Percentiles rank a stretch among this genome's conserved stretches.
Conservation (phyloP, 2,888 invertebrate genomes). For the Rhingia campestris region DNA sequence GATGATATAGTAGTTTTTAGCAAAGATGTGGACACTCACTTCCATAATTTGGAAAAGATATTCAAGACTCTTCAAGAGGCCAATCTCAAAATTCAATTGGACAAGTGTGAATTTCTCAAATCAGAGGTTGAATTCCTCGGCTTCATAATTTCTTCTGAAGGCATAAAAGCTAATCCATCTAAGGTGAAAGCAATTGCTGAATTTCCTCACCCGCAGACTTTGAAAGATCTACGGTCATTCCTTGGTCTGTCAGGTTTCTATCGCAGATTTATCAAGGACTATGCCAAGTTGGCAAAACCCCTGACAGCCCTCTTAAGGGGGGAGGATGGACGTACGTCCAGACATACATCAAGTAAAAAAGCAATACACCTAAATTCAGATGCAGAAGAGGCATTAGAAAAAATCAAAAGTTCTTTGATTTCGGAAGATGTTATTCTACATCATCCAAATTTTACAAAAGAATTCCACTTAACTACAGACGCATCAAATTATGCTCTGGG, state of each 20-base stretch:
- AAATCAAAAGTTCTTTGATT: constrained; percentile 13
- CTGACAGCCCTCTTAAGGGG: no score
- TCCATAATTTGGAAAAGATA: constrained; percentile 31
- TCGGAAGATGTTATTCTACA: constrained; percentile 20
- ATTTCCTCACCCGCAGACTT: constrained; percentile 10
- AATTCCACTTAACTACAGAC: constrained; percentile 75
- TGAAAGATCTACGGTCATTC: constrained; percentile 29
- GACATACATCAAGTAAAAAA: constrained; percentile 8
- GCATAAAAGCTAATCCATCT: background rate
- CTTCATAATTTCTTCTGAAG: constrained; percentile 11
- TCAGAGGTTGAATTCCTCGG: constrained; percentile 33
- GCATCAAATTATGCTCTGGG: constrained; percentile 55
- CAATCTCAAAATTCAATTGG: no score
- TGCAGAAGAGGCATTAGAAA: constrained; percentile 22
- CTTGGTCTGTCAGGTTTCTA: constrained; percentile 4
- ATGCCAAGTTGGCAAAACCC: no score
- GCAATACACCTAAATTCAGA: background rate
- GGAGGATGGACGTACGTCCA: background rate
- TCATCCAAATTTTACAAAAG: background rate
- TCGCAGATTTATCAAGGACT: no score
- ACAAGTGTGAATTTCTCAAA: no score
- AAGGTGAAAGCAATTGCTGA: constrained; percentile 5
- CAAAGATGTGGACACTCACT: constrained; percentile 17
- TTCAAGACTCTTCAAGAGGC: constrained; percentile 33
- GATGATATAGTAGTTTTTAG: constrained; percentile 30